Conservation (phyloP, 64 coral and sea anemone genomes). For the Stichodactyla helianthus region DNA sequence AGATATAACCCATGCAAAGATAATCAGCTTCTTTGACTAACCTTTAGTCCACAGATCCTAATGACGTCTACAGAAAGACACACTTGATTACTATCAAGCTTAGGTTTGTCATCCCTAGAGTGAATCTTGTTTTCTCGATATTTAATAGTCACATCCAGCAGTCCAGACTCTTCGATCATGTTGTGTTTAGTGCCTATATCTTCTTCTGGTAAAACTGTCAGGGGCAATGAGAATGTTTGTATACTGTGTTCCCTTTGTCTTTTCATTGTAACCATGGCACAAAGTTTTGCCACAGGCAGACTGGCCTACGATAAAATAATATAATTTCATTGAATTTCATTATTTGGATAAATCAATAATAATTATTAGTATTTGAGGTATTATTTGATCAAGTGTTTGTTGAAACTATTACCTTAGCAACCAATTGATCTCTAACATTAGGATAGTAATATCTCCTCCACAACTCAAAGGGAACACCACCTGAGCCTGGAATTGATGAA, state of each 20-base stretch:
- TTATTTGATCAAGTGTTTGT: no score
- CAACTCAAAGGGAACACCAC: conserved; percentile 84
- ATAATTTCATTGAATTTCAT: background rate
- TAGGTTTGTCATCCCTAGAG: background rate
- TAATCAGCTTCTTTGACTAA: background rate
- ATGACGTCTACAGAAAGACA: conserved; percentile 68
- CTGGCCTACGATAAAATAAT: conserved; percentile 21
- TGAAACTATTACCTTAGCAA: conserved; percentile 53
- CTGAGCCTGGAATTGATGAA: conserved; percentile 50
- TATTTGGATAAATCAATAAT: no score
- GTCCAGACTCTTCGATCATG: conserved; percentile 51
- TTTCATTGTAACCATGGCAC: conserved; percentile 98
- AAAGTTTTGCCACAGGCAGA: conserved; percentile 84
- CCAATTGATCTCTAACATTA: conserved; percentile 92
- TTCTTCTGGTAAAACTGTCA: conserved; percentile 58
- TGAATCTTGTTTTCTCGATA: conserved; percentile 58
- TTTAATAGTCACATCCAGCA: conserved; percentile 78
- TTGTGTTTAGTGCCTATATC: conserved; percentile 27
- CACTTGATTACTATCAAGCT: conserved; percentile 46
- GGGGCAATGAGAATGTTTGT: conserved; percentile 88
- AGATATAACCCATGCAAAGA: background rate
- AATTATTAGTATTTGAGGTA: no score
- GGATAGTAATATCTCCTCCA: conserved; percentile 98
- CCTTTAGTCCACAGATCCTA: conserved; percentile 93
- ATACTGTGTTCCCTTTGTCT: conserved; percentile 65